phyloP scores from a whole-genome alignment of 1,140 invertebrate genomes.

The Papilio polyxenes region DNA sequence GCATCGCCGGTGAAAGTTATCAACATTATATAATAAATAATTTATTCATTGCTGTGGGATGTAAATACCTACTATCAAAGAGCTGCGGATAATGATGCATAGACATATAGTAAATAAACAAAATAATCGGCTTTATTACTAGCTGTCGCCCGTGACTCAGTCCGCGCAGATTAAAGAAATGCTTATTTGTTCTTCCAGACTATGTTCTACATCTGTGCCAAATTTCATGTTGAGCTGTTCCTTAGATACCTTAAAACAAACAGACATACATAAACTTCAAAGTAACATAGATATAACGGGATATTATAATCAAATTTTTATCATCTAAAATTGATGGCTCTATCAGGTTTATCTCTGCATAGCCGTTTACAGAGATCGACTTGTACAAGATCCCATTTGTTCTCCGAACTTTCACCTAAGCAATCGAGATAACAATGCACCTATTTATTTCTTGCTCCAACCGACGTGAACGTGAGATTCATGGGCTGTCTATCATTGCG shows the following conservation, averaged over 20 bases:
- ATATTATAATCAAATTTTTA: neutral
- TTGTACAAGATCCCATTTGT: constrained; percentile 48
- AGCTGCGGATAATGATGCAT: neutral
- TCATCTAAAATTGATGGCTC: constrained; percentile 14
- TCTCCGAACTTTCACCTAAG: constrained; percentile 71
- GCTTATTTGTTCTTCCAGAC: no score
- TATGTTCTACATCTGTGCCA: no score
- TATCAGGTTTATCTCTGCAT: constrained; percentile 13
- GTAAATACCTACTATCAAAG: neutral
- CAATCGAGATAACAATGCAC: constrained; percentile 56
- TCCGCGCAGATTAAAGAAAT: no score
- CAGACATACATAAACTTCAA: neutral
- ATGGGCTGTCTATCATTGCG: constrained; percentile 52
- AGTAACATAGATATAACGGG: neutral
- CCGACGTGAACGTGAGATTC: constrained; percentile 50
- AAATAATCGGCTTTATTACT: neutral
- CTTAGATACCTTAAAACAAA: no score
- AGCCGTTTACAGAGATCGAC: constrained; percentile 38
- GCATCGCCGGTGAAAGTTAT: constrained; percentile 50
- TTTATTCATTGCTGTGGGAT: constrained; percentile 32
- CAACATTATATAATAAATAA: constrained; percentile 21
- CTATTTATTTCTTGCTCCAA: constrained; percentile 48
- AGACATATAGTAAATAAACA: neutral
- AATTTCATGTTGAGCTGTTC: no score
- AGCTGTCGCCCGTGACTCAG: no score